Evolutionary conservation across 2,113 vertebrate species (phyloP), one percentile per base, ranked within the genome.

Genomic region (Epinephelus moara): DNA sequence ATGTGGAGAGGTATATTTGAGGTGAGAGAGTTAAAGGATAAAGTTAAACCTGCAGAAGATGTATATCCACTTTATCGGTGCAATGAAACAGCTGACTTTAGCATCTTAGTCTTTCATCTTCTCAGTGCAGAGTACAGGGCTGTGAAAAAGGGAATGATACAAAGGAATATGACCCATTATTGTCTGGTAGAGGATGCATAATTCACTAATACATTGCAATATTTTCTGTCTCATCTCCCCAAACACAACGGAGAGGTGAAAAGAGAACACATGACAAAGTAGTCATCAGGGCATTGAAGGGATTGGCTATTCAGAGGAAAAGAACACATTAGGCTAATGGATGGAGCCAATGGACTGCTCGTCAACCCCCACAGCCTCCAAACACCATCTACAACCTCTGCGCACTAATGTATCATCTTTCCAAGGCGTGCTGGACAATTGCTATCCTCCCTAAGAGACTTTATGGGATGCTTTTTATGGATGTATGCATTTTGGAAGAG

Each of bases 301-400:
- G 86, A 84, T 88, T 70, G 70, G 82, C 77, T 73, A 83, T 83
- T 75, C 84, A 91, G 60, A 80, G 79, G 82, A 91, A 85, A 81
- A 85, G 67, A 92, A 81, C 79, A 88, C 94, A 94, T 95, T 95
- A 94, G 40, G 76, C 90, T 95, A 95, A 95, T 95, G 93, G 93
- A 94, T 85, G 69, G 85, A 86, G 85, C 85, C 85, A 42, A 45
- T 67, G 76, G 74, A 88, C 84, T 87, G 49, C 77, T 76, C 49
- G 73, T 85, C 84, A 78, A 73, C 85, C 83, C 79, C 82, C 70
- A 77, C 85, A 78, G 77, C 33, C 67, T 86, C 64, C 71, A 77
- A 81, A 80, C 71, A 62, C 82, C 56, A 88, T 86, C 84, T 76
- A 50, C 70, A 90, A 70, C 73, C 82, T 82, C 52, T 74, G 52